A percentile compares a stretch with the other conserved stretches of the same genome.
Evolutionary conservation across 1,140 invertebrate species (phyloP).

Genomic region (Druon quercuslanigerum): DNA sequence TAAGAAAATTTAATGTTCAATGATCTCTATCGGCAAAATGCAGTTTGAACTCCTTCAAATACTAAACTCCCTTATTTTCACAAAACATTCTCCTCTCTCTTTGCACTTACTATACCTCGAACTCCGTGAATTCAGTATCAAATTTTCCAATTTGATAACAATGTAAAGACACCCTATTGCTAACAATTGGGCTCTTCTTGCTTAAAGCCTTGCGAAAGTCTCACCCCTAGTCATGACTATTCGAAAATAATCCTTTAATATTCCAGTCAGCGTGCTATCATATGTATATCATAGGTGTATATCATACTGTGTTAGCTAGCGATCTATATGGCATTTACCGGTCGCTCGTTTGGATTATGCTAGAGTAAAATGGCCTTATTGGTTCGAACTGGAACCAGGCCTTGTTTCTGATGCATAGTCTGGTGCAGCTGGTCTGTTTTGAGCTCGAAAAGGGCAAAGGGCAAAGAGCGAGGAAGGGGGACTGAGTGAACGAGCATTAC

Average conservation of each 20-base stretch:
- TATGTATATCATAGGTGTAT: slow-evolving; percentile 57
- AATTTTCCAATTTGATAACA: no score
- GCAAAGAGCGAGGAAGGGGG: background rate
- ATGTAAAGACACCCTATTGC: no score
- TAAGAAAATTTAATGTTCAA: no score
- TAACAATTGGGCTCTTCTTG: slow-evolving; percentile 34
- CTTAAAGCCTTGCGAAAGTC: slow-evolving; percentile 43
- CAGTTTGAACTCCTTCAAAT: no score
- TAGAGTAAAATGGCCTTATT: slow-evolving; percentile 65
- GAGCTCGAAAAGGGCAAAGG: slow-evolving; percentile 26
- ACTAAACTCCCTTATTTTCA: background rate
- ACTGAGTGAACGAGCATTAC: slow-evolving; percentile 27
- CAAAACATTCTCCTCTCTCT: background rate
- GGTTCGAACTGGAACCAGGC: slow-evolving; percentile 57
- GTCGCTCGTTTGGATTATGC: slow-evolving; percentile 59
- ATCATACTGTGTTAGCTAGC: slow-evolving; percentile 41
- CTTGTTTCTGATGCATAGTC: slow-evolving; percentile 54
- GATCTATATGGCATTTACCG: slow-evolving; percentile 55
- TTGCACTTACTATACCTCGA: no score
- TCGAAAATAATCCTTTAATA: slow-evolving; percentile 60
- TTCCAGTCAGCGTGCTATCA: slow-evolving; percentile 53
- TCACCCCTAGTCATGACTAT: slow-evolving; percentile 35
- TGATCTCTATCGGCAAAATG: no score
- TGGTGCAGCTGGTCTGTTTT: slow-evolving; percentile 40
- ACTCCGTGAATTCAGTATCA: no score